Evolutionary conservation across 2,113 vertebrate genomes (phyloP).

Genomic region (Merops nubicus): DNA sequence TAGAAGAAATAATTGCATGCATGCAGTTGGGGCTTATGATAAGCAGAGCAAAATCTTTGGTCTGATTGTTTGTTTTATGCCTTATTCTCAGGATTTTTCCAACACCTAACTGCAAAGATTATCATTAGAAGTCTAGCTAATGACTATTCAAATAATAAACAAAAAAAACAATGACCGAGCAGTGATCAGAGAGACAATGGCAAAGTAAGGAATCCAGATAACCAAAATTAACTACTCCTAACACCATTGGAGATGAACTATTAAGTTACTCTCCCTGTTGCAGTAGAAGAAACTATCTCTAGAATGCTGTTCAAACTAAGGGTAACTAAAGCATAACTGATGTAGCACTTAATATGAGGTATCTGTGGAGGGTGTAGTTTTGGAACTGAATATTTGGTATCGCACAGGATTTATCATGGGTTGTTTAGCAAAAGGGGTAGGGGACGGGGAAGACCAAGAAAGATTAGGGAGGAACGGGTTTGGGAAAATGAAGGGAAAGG

Average conservation of each 20-base stretch:
- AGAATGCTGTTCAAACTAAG: not conserved
- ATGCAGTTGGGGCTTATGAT: not conserved
- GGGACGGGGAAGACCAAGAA: not conserved
- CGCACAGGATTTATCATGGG: not conserved
- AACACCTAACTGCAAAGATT: not conserved
- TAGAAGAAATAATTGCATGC: not conserved
- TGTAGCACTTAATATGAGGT: not conserved
- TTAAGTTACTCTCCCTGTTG: not conserved
- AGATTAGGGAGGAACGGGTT: not conserved
- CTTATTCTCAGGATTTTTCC: not conserved
- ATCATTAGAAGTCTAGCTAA: not conserved
- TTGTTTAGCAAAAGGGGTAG: not conserved
- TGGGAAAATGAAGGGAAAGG: not conserved
- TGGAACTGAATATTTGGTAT: not conserved
- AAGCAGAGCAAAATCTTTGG: not conserved
- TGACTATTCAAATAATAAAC: not conserved
- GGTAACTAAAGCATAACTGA: not conserved
- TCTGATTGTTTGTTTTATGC: not conserved
- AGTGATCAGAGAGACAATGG: not conserved
- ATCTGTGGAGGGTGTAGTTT: not conserved
- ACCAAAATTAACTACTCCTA: not conserved
- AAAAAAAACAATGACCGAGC: rapidly evolving
- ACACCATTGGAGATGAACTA: not conserved
- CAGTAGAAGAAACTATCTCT: not conserved
- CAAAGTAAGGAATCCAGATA: not conserved